A percentile compares a stretch with the other conserved stretches of the same genome.
phyloP scores from a whole-genome alignment of 1,140 invertebrate species.

The Ceratosolen fusciceps region DNA sequence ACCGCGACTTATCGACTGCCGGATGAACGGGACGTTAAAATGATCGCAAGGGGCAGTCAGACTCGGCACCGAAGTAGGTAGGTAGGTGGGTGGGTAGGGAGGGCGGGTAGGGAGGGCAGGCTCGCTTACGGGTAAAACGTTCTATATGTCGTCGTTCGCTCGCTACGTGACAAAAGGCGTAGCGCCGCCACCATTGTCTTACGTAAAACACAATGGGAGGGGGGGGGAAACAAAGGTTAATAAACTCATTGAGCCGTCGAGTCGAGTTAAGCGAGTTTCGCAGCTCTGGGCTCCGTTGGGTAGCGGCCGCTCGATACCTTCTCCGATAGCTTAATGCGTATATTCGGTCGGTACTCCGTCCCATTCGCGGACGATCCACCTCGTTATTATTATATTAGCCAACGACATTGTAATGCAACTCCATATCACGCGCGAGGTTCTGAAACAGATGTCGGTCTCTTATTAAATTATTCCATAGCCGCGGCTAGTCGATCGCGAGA shows the following conservation, averaged over 20 bases:
- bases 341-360: background rate
- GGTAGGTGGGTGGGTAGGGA: too few relatives aligned
- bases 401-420: background rate
- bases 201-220: slow-evolving; percentile 23
- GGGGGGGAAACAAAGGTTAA: too few relatives aligned
- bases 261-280: background rate
- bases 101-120: too few relatives aligned
- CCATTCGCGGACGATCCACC: background rate
- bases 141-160: too few relatives aligned
- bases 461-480: background rate
- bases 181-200: slow-evolving; percentile 26
- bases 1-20: slow-evolving; percentile 40
- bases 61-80: too few relatives aligned
- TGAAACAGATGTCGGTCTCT: background rate
- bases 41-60: too few relatives aligned
- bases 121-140: too few relatives aligned
- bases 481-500: background rate
- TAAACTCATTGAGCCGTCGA: slow-evolving; percentile 16
- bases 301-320: background rate
- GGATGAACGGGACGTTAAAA: too few relatives aligned
- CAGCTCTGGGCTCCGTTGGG: background rate
- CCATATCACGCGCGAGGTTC: slow-evolving; percentile 14
- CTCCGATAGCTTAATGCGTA: background rate
- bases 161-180: background rate
- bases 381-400: too few relatives aligned